Evolutionary conservation across 2,797 vertebrate species (phyloP).

Genomic region (Petrocephalus schoutedeni): DNA sequence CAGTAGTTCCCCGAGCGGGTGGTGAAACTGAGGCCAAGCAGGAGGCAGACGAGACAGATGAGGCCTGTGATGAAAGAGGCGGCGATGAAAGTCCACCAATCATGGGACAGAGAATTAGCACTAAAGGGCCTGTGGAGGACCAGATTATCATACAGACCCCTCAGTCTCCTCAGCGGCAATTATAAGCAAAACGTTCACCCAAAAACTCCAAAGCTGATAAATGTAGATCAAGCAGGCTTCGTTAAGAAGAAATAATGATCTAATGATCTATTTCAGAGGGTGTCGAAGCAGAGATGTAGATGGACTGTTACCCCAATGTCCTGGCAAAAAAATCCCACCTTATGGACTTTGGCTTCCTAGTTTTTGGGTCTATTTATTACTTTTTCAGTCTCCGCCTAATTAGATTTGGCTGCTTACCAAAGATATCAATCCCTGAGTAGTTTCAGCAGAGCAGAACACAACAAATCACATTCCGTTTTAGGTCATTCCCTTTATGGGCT

Average conservation of each 20-base stretch:
- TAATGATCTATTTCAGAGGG: neutral
- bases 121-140: neutral
- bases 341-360: neutral
- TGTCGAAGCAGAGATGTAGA: neutral
- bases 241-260: neutral
- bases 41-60: constrained; percentile 71
- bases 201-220: neutral
- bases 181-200: neutral
- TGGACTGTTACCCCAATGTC: neutral
- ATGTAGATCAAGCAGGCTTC: neutral
- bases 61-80: constrained; percentile 52
- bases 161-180: neutral
- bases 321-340: neutral
- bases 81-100: neutral
- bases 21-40: constrained; percentile 80
- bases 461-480: neutral
- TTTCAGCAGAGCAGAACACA: neutral
- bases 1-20: constrained; percentile 81
- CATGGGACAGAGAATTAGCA: neutral
- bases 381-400: neutral
- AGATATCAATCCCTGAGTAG: neutral
- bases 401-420: neutral
- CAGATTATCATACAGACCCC: too few species aligned
- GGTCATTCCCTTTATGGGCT: neutral
- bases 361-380: neutral